Percentiles rank a stretch among this genome's conserved stretches.
Evolutionary conservation across 2,797 vertebrate species (phyloP).

Genomic region (Centropyge bicolor): DNA sequence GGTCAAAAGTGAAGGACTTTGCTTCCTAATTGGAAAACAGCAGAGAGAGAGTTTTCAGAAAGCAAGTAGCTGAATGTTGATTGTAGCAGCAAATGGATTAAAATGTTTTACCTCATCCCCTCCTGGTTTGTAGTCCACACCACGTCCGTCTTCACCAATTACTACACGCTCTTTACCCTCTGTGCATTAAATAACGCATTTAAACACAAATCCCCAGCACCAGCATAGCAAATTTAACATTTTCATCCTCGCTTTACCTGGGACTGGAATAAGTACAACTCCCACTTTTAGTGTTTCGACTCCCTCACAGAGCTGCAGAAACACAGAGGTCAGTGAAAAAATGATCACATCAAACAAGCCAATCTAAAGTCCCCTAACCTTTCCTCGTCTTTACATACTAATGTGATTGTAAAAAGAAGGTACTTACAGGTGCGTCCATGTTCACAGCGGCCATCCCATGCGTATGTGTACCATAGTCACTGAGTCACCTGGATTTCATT

Average conservation of each 20-base stretch:
- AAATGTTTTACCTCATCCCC: conserved; percentile 68
- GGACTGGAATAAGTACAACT: conserved; percentile 57
- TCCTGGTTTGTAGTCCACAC: conserved; percentile 73
- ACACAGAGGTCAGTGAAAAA: background rate
- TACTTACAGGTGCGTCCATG: conserved; percentile 73
- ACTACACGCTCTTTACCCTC: conserved; percentile 46
- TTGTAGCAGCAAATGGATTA: background rate
- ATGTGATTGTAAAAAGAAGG: background rate
- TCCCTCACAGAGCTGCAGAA: conserved; percentile 49
- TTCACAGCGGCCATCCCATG: conserved; percentile 33
- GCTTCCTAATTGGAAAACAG: conserved; percentile 59
- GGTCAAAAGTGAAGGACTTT: conserved; percentile 82
- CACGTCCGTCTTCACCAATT: conserved; percentile 68
- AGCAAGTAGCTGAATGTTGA: conserved; percentile 8
- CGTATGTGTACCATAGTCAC: conserved; percentile 8
- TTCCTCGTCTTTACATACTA: background rate
- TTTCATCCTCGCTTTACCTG: conserved; percentile 64
- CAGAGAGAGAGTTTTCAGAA: background rate
- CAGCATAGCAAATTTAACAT: background rate
- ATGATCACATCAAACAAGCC: background rate
- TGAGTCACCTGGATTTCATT: conserved; percentile 59
- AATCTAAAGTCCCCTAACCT: background rate
- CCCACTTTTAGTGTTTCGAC: conserved; percentile 70
- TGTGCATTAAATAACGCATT: conserved; percentile 17
- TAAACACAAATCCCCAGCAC: background rate